A percentile compares a stretch with the other conserved stretches of the same genome.
Evolutionary conservation across 2,888 invertebrate species (phyloP).

Genomic region (Volucella bombylans): DNA sequence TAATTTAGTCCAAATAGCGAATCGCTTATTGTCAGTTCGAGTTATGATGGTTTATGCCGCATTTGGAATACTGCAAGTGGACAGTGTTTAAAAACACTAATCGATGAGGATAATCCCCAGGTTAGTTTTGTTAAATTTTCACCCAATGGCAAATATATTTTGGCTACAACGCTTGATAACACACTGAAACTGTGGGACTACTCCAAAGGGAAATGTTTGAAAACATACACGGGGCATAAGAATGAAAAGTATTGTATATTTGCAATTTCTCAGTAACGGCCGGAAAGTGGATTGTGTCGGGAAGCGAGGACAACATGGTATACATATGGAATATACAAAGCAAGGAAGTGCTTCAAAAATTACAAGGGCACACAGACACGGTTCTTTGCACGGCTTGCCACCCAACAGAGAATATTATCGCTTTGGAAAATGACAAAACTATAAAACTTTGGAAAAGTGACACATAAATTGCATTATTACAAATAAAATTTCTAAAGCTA

Average conservation of each 20-base stretch:
- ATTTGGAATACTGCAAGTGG: slow-evolving; percentile 99
- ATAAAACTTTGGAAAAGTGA: slow-evolving; percentile 99
- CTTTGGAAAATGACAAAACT: slow-evolving; percentile 99
- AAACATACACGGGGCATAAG: slow-evolving; percentile 98
- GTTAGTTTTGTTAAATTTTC: slow-evolving; percentile 99
- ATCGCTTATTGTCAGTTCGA: slow-evolving; percentile 98
- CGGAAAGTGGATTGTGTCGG: slow-evolving; percentile 99
- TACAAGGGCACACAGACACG: slow-evolving; percentile 97
- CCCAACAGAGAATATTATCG: slow-evolving; percentile 99
- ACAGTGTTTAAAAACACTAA: slow-evolving; percentile 98
- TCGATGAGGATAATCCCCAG: slow-evolving; percentile 99
- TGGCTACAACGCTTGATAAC: slow-evolving; percentile 98
- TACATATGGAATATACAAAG: slow-evolving; percentile 99
- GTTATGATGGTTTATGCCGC: slow-evolving; percentile 99
- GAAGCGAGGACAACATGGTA: slow-evolving; percentile 99
- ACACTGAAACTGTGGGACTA: slow-evolving; percentile 99
- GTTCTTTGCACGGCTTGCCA: slow-evolving; percentile 99
- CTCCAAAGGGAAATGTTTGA: slow-evolving; percentile 98
- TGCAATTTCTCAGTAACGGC: slow-evolving; percentile 99
- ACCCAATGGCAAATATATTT: slow-evolving; percentile 99
- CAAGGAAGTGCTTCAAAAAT: slow-evolving; percentile 98
- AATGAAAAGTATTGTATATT: slow-evolving; percentile 99
- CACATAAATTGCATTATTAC: slow-evolving; percentile 84
- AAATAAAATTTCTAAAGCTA: not conserved
- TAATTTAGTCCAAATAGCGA: slow-evolving; percentile 99